phyloP scores from a whole-genome alignment of 2,797 vertebrate genomes.

The Aeoliscus strigatus region DNA sequence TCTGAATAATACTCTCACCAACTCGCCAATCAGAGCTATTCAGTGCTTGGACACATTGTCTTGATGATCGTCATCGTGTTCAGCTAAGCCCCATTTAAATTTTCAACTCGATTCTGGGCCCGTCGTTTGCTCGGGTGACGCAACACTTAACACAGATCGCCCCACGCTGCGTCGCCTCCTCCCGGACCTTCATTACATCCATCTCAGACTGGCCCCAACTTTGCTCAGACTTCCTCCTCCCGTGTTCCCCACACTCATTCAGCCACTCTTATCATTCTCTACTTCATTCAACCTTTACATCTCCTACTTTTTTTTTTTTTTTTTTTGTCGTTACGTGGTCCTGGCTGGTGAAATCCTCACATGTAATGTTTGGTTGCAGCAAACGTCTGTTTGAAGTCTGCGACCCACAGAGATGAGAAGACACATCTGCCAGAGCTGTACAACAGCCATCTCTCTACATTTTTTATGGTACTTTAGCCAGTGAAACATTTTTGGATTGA shows the following conservation, averaged over 20 bases:
- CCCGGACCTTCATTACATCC: neutral
- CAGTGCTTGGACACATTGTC: too few species aligned
- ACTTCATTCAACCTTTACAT: too few species aligned
- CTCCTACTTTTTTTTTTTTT: too few species aligned
- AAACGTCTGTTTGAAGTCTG: neutral
- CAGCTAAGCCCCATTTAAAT: conserved; percentile 4
- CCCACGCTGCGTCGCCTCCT: neutral
- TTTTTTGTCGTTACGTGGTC: neutral
- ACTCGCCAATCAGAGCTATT: too few species aligned
- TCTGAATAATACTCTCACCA: too few species aligned
- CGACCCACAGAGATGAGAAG: neutral
- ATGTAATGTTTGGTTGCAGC: too few species aligned
- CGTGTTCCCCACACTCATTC: too few species aligned
- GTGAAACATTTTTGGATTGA: conserved; percentile 4
- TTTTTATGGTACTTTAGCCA: neutral
- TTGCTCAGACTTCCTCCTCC: neutral
- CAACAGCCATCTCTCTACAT: neutral
- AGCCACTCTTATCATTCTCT: too few species aligned
- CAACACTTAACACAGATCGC: neutral
- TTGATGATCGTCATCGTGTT: conserved; percentile 3
- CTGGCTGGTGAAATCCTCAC: neutral
- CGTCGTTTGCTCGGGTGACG: neutral
- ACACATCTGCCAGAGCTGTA: neutral
- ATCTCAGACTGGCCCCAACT: neutral
- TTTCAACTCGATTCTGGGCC: too few species aligned